A percentile compares a stretch with the other conserved stretches of the same genome.
Conservation (phyloP, 2,888 invertebrate species). For the Pedicia rivosa region DNA sequence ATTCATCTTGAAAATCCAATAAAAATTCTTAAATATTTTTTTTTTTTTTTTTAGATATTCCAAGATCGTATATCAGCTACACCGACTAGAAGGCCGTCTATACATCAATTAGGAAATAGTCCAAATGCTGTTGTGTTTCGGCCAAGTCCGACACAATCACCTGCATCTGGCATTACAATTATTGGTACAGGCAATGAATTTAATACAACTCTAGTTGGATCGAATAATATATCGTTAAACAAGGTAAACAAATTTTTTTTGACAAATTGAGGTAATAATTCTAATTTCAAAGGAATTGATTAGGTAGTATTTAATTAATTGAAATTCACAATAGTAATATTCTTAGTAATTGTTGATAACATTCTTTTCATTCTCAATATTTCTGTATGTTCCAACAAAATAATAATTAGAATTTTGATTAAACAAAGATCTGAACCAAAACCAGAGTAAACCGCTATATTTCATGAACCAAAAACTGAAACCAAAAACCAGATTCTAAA, state of each 20-base stretch:
- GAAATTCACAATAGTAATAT: too few relatives aligned
- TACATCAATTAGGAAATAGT: conserved; percentile 31
- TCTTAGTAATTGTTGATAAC: background rate
- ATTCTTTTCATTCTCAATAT: too few relatives aligned
- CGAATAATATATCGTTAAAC: conserved; percentile 31
- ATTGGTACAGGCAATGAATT: conserved; percentile 31
- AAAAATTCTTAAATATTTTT: conserved; percentile 4
- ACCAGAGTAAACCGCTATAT: too few relatives aligned
- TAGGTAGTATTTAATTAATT: background rate
- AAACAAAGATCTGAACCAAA: too few relatives aligned
- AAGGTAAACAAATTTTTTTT: conserved; percentile 19
- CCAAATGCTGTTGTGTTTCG: conserved; percentile 32
- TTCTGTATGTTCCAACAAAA: too few relatives aligned
- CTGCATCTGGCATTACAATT: conserved; percentile 27
- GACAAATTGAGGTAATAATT: too few relatives aligned
- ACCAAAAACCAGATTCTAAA: too few relatives aligned
- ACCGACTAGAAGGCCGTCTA: conserved; percentile 31
- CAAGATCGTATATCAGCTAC: conserved; percentile 33
- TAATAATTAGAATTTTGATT: too few relatives aligned
- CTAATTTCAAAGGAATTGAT: too few relatives aligned
- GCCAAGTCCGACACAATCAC: conserved; percentile 32
- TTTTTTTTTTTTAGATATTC: conserved; percentile 6
- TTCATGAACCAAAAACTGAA: too few relatives aligned
- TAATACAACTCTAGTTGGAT: conserved; percentile 32
- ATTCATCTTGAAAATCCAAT: background rate